Percentiles rank a stretch among this genome's conserved stretches.
Evolutionary conservation across 2,113 vertebrate genomes (phyloP).

Genomic region (Arizona elegans): DNA sequence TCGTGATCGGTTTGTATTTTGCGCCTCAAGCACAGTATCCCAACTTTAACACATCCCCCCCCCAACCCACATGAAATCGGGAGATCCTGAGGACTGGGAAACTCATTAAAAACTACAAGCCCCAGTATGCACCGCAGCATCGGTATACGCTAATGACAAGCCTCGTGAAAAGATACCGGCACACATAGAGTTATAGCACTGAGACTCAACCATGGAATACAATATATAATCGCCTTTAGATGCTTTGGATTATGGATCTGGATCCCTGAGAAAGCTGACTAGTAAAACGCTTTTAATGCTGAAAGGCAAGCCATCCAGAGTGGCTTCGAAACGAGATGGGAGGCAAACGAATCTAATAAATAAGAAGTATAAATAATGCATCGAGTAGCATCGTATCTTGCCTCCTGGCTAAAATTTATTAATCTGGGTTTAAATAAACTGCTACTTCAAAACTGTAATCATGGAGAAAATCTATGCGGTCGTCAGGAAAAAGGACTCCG

Average conservation of each 20-base stretch:
- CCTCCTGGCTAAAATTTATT: background rate
- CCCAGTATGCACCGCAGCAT: background rate
- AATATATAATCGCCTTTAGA: background rate
- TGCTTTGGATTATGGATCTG: background rate
- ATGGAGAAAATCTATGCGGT: background rate
- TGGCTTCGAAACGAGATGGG: background rate
- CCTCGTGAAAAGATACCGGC: too few species aligned
- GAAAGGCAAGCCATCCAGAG: background rate
- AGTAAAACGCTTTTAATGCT: background rate
- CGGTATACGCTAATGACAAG: background rate
- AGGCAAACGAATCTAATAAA: background rate
- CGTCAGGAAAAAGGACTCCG: background rate
- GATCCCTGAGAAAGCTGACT: background rate
- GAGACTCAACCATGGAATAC: background rate
- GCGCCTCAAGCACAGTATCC: background rate
- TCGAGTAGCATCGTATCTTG: background rate
- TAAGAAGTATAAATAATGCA: background rate
- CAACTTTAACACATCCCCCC: background rate
- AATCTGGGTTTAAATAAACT: background rate
- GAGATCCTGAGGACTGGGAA: background rate
- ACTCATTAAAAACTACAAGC: background rate
- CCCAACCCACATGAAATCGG: too few species aligned
- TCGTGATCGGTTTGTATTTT: background rate
- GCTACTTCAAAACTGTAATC: background rate
- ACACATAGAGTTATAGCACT: background rate